Conservation (phyloP, 2,888 invertebrate species). For the Calliscelio sp. region DNA sequence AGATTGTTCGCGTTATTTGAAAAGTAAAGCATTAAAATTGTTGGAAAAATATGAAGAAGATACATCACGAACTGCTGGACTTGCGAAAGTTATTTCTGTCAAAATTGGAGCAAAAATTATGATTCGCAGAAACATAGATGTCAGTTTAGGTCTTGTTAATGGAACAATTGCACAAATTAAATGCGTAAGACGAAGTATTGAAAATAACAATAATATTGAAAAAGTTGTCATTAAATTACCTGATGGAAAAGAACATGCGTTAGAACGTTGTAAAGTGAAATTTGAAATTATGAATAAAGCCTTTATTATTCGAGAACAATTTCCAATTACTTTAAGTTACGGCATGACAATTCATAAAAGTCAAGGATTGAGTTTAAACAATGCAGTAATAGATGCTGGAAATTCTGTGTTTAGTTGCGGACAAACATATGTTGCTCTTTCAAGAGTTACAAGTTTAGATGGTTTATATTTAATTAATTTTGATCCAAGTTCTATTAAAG, state of each 20-base stretch:
- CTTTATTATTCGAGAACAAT: not conserved
- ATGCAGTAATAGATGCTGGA: not conserved
- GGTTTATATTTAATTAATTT: too few relatives aligned
- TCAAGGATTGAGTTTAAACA: not conserved
- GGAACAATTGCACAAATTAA: not conserved
- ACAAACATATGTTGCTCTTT: too few relatives aligned
- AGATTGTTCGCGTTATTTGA: conserved; percentile 66
- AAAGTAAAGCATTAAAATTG: conserved; percentile 65
- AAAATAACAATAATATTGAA: not conserved
- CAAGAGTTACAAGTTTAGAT: too few relatives aligned
- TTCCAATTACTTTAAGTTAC: not conserved
- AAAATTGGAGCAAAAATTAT: not conserved
- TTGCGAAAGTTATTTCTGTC: not conserved
- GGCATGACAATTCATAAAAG: too few relatives aligned
- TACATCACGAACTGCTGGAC: too few relatives aligned
- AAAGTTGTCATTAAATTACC: not conserved
- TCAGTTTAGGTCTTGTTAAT: not conserved
- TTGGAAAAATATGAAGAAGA: conserved; percentile 39
- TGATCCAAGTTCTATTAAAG: too few relatives aligned
- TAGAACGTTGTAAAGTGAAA: not conserved
- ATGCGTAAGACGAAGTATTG: not conserved
- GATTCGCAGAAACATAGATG: not conserved
- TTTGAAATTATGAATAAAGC: not conserved
- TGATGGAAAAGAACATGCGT: not conserved
- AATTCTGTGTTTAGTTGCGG: too few relatives aligned